Percentiles rank a stretch among this genome's conserved stretches.
phyloP scores from a whole-genome alignment of 2,113 vertebrate genomes.

The Dipodomys ordii region DNA sequence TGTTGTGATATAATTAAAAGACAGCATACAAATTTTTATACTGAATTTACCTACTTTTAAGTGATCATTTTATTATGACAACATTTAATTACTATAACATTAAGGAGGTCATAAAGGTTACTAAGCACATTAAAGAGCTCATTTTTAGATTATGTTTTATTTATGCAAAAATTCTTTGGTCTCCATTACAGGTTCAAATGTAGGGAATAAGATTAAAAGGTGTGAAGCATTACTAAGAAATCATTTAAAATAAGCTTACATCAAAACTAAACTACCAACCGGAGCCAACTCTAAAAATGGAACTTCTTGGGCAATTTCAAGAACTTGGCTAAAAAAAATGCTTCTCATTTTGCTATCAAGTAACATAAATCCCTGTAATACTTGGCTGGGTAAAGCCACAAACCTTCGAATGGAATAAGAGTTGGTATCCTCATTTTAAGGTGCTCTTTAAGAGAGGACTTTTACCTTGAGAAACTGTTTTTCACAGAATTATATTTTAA shows the following conservation, averaged over 20 bases:
- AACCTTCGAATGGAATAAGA: constrained; percentile 41
- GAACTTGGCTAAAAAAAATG: constrained; percentile 14
- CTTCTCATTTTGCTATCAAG: neutral
- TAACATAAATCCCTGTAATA: neutral
- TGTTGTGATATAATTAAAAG: constrained; percentile 34
- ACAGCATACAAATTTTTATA: neutral
- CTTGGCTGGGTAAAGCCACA: constrained; percentile 42
- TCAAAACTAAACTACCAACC: constrained; percentile 33
- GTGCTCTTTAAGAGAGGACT: neutral
- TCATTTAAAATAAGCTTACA: constrained; percentile 22
- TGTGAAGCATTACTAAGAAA: constrained; percentile 25
- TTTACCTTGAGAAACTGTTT: neutral
- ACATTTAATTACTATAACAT: neutral
- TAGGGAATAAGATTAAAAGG: constrained; percentile 2
- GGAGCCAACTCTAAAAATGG: neutral
- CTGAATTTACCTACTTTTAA: neutral
- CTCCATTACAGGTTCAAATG: neutral
- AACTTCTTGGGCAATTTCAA: constrained; percentile 29
- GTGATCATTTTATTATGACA: constrained; percentile 14
- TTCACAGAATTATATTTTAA: constrained; percentile 15
- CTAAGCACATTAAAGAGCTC: neutral
- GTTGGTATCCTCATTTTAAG: constrained; percentile 26
- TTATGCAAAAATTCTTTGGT: constrained; percentile 20
- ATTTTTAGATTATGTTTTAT: constrained; percentile 41
- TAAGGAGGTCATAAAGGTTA: constrained; percentile 24